Percentiles rank a stretch among this genome's conserved stretches.
phyloP scores from a whole-genome alignment of 2,797 vertebrate species.

The Crocodylus rhombifer region DNA sequence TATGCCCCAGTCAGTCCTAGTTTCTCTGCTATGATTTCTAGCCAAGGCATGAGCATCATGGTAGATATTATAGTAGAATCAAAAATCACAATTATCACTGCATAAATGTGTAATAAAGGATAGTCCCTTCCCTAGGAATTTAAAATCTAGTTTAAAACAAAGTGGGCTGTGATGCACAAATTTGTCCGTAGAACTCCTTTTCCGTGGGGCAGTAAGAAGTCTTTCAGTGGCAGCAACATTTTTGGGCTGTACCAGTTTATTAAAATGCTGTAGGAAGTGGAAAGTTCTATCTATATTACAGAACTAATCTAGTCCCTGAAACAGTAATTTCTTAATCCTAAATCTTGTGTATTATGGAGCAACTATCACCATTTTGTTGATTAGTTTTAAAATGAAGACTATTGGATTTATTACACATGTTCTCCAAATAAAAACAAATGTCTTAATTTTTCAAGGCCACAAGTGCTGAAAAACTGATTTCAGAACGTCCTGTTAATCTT shows the following conservation, averaged over 20 bases:
- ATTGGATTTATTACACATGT: slow-evolving; percentile 25
- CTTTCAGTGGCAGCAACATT: not conserved
- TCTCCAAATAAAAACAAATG: too few relatives aligned
- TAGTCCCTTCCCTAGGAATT: not conserved
- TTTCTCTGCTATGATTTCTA: not conserved
- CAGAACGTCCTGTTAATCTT: not conserved
- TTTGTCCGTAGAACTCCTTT: not conserved
- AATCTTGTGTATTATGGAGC: not conserved
- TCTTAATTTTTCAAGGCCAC: not conserved
- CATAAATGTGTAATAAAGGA: not conserved
- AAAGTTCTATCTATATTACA: not conserved
- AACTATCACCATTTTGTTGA: not conserved
- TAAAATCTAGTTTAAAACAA: not conserved
- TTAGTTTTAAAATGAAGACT: slow-evolving; percentile 36
- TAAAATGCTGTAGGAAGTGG: too few relatives aligned
- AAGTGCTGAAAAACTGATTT: not conserved
- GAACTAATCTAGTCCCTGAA: not conserved
- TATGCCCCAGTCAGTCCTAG: not conserved
- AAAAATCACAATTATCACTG: not conserved
- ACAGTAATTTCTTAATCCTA: not conserved
- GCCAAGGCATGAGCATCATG: not conserved
- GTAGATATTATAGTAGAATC: not conserved
- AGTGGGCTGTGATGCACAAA: too few relatives aligned
- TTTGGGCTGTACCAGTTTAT: not conserved
- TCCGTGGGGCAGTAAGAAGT: not conserved